These are phyloP conservation scores for Anisognathus igniventris DNA, from an alignment of 2,797 vertebrate species.

Conservation along the genomic window DNA sequence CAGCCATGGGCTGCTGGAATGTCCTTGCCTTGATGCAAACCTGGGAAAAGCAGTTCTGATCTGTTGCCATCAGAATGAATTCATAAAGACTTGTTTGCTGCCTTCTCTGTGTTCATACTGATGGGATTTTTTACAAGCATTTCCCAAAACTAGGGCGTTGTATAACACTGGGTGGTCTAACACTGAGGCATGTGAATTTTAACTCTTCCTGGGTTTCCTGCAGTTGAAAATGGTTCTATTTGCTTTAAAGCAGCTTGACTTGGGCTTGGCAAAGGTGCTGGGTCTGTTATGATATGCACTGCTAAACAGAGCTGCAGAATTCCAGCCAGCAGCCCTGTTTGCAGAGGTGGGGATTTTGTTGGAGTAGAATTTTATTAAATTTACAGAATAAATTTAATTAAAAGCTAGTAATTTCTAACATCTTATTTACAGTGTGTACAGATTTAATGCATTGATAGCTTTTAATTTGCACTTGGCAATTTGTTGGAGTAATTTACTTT, in stretches of 20 bases:
- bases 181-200: not conserved
- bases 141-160: not conserved
- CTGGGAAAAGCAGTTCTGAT: not conserved
- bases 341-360: not conserved
- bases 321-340: slow-evolving; percentile 2
- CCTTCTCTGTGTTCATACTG: not conserved
- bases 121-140: not conserved
- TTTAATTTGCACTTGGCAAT: slow-evolving; percentile 54
- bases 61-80: not conserved
- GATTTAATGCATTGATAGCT: slow-evolving; percentile 47
- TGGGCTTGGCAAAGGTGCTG: not conserved
- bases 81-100: not conserved
- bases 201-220: not conserved
- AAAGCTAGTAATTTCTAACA: slow-evolving; percentile 31
- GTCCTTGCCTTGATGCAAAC: not conserved
- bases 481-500: slow-evolving; percentile 54
- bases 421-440: slow-evolving; percentile 16
- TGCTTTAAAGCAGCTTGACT: not conserved
- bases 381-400: slow-evolving; percentile 49
- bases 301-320: not conserved
- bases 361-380: slow-evolving; percentile 41
- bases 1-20: not conserved
- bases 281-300: slow-evolving; percentile 9
- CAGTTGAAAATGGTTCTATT: not conserved
- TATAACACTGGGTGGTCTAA: slow-evolving; percentile 26